phyloP scores from a whole-genome alignment of 2,113 vertebrate species.

The Chelonoidis abingdonii region DNA sequence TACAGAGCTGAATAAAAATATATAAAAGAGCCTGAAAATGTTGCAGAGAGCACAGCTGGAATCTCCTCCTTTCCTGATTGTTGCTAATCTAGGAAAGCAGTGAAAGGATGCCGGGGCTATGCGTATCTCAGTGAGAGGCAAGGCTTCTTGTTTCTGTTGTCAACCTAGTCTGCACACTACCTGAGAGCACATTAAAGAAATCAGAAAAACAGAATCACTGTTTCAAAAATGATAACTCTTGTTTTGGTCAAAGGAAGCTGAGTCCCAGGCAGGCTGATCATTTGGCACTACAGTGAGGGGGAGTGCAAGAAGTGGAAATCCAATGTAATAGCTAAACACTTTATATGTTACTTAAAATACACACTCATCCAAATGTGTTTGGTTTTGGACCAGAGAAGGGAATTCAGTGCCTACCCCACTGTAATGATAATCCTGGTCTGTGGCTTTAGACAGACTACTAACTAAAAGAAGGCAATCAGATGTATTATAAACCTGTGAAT shows the following conservation, averaged over 20 bases:
- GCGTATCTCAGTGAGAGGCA: not conserved
- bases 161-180: not conserved
- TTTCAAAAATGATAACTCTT: not conserved
- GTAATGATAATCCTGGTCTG: not conserved
- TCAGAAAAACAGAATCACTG: not conserved
- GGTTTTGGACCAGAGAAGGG: not conserved
- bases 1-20: constrained; percentile 2
- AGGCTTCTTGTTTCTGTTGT: not conserved
- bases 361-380: not conserved
- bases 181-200: not conserved
- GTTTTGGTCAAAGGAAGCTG: not conserved
- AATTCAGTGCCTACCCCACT: not conserved
- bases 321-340: not conserved
- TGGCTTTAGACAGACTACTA: not conserved
- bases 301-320: not conserved
- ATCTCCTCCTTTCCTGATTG: constrained; percentile 25
- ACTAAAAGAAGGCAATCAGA: not conserved
- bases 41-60: constrained; percentile 19
- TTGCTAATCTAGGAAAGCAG: constrained; percentile 7
- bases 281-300: not conserved
- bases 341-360: not conserved
- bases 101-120: constrained; percentile 16
- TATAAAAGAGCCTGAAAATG: constrained; percentile 42
- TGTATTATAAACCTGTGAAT: not conserved
- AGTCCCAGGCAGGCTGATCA: not conserved